A percentile compares a stretch with the other conserved stretches of the same genome.
phyloP scores from a whole-genome alignment of 2,113 vertebrate genomes.

The Lamprotornis superbus region DNA sequence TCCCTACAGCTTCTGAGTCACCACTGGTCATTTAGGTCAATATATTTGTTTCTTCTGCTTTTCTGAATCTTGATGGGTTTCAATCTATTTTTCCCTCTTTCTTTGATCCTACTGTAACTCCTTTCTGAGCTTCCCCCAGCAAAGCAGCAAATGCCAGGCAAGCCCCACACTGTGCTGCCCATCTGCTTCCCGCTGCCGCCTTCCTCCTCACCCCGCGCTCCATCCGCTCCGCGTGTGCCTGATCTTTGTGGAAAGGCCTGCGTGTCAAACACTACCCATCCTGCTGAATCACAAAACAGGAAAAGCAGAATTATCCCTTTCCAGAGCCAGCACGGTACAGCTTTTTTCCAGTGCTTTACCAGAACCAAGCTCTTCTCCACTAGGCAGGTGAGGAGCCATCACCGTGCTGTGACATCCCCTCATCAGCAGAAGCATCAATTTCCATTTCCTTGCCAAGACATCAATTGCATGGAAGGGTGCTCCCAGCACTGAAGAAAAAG shows the following conservation, averaged over 20 bases:
- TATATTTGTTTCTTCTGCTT: not conserved
- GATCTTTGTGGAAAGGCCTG: not conserved
- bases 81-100: not conserved
- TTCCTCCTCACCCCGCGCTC: not conserved
- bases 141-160: not conserved
- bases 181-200: not conserved
- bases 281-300: not conserved
- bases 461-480: rapidly evolving
- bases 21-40: not conserved
- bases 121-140: not conserved
- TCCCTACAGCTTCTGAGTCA: constrained; percentile 27
- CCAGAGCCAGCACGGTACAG: not conserved
- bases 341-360: not conserved
- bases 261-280: not conserved
- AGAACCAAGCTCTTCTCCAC: not conserved
- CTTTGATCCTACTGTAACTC: not conserved
- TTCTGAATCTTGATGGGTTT: not conserved
- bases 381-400: not conserved
- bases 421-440: not conserved
- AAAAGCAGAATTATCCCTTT: not conserved
- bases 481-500: not conserved
- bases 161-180: not conserved
- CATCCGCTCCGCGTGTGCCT: not conserved
- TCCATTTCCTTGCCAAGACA: rapidly evolving
- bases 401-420: rapidly evolving